A percentile compares a stretch with the other conserved stretches of the same genome.
Conservation (phyloP, 2,888 invertebrate species). For the Lepidochitona cinerea region DNA sequence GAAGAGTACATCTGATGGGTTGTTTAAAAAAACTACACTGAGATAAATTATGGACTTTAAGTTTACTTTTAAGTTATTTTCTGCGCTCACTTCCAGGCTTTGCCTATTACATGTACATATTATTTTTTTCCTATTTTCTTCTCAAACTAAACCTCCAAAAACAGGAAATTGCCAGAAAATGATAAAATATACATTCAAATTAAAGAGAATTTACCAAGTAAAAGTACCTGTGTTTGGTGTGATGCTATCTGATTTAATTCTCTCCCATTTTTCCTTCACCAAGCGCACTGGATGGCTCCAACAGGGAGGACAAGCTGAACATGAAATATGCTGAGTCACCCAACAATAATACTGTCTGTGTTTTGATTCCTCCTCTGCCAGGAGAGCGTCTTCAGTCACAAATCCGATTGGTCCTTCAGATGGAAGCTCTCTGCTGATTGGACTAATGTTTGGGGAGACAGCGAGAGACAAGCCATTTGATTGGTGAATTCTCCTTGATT, state of each 20-base stretch:
- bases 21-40: too few relatives aligned
- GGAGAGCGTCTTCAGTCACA: background rate
- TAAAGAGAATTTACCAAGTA: too few relatives aligned
- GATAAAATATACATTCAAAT: too few relatives aligned
- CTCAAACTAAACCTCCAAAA: too few relatives aligned
- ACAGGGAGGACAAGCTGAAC: conserved; percentile 49
- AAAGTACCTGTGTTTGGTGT: too few relatives aligned
- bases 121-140: too few relatives aligned
- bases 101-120: too few relatives aligned
- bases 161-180: too few relatives aligned
- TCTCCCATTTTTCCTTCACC: conserved; percentile 21
- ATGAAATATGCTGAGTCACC: conserved; percentile 58
- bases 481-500: background rate
- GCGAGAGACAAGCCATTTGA: background rate
- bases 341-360: conserved; percentile 48
- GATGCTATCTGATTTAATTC: background rate
- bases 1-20: too few relatives aligned
- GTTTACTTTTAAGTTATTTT: too few relatives aligned
- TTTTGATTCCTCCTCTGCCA: background rate
- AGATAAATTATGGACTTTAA: too few relatives aligned
- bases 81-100: too few relatives aligned
- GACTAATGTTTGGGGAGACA: background rate
- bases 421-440: background rate
- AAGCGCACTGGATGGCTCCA: conserved; percentile 57
- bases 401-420: background rate